Base-by-base conservation (phyloP, 2,888 invertebrate species). In the Masnerella sp. region DNA sequence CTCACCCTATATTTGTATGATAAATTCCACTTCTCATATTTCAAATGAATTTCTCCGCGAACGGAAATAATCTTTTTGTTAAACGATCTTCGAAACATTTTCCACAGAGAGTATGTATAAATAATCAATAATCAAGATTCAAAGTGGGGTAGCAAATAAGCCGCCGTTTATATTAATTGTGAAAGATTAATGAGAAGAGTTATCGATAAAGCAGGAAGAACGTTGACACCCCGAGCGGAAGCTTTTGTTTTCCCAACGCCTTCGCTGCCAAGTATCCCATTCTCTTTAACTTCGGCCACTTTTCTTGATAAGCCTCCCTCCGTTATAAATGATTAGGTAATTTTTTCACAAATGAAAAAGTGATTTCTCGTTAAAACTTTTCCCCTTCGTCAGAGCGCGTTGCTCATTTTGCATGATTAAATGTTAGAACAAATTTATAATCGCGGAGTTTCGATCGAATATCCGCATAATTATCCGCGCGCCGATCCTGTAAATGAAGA, bases 181-280 rank as follows among this genome's bases (percentile, higher is more conserved):
- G 74, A 58, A 69, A 62, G 70, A 74, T 68, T 62, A 43, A 62
- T 74, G 58, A 76, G 70, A 70, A 76, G 67, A 25, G 54, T 54
- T 38, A 65, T 71, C 58, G 68, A 71, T 76, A 74, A 70, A 67
- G 36, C 49, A 43, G 12, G 45, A 64, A 67, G 68, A 56, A 47
- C 67, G 52, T 43, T 34, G 51, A 51, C 42, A 42, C 5, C 15
- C 22, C 52, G 22, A 22, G 52, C 25, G 5, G 15, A 30, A 22
- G 64, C 71, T 74, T 70, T 74, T 76, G 68, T 76, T 74, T 74
- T 71, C 58, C 70, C 49, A 43, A 62, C 9, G 34, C 67, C 28
- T 22, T 36, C 40, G 51, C 34, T 34, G 47, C 61, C 54, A 20
- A 20, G 40, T 43, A 22, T 59, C 47, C 56, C 18, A 56, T 54